A percentile compares a stretch with the other conserved stretches of the same genome.
Conservation (phyloP, 2,888 invertebrate genomes). For the Eretmocerus hayati region DNA sequence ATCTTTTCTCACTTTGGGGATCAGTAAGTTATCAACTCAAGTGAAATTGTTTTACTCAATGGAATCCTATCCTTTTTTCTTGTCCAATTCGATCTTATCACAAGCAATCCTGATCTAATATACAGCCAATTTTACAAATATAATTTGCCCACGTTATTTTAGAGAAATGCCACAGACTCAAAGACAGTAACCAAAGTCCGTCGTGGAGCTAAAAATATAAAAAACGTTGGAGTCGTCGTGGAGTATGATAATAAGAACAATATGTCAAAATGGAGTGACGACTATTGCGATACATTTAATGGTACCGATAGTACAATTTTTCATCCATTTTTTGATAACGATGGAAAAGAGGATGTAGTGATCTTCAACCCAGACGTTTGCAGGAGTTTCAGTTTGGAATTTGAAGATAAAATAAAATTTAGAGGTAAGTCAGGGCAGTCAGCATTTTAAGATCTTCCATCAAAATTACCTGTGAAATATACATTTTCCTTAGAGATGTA, state of each 20-base stretch:
- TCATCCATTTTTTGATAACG: slow-evolving; percentile 62
- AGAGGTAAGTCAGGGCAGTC: too few species aligned
- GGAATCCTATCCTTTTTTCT: too few species aligned
- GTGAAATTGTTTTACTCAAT: background rate
- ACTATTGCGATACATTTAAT: slow-evolving; percentile 62
- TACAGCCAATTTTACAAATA: too few species aligned
- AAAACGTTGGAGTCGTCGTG: slow-evolving; percentile 66
- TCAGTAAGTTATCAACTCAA: slow-evolving; percentile 49
- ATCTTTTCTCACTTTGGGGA: slow-evolving; percentile 65
- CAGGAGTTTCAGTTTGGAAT: slow-evolving; percentile 45
- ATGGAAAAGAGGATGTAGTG: slow-evolving; percentile 56
- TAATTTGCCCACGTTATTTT: too few species aligned
- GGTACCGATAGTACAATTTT: slow-evolving; percentile 88
- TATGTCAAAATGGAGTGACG: slow-evolving; percentile 62
- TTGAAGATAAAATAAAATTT: too few species aligned
- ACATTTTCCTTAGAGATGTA: too few species aligned
- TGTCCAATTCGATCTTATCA: too few species aligned
- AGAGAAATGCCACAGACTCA: slow-evolving; percentile 69
- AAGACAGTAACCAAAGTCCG: slow-evolving; percentile 62
- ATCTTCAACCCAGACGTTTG: slow-evolving; percentile 74
- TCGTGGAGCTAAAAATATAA: slow-evolving; percentile 66
- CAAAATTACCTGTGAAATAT: too few species aligned
- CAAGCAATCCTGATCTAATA: too few species aligned
- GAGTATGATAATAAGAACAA: slow-evolving; percentile 60
- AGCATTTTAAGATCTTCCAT: too few species aligned